Conservation (phyloP, 2,888 invertebrate genomes). For the Myopa tessellatipennis region DNA sequence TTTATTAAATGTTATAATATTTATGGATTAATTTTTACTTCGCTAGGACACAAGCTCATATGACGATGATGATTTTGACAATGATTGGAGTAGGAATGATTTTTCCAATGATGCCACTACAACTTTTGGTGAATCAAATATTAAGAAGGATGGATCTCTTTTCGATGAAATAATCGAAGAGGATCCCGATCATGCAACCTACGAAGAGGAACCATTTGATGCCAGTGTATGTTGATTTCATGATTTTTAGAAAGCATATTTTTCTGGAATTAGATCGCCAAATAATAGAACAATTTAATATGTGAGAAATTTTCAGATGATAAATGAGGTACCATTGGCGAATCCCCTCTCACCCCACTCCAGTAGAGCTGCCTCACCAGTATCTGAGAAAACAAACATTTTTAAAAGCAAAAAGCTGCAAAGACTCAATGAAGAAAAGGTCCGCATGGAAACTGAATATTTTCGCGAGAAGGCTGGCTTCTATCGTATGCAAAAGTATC, state of each 20-base stretch:
- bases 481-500: slow-evolving; percentile 60
- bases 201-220: slow-evolving; percentile 50
- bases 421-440: slow-evolving; percentile 52
- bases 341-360: slow-evolving; percentile 51
- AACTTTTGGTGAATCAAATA: slow-evolving; percentile 44
- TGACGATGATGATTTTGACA: slow-evolving; percentile 45
- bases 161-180: slow-evolving; percentile 53
- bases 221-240: slow-evolving; percentile 43
- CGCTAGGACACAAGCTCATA: slow-evolving; percentile 45
- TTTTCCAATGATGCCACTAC: slow-evolving; percentile 39
- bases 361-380: slow-evolving; percentile 43
- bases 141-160: slow-evolving; percentile 49
- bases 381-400: slow-evolving; percentile 6
- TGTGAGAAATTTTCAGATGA: slow-evolving; percentile 31
- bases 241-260: background rate
- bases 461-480: slow-evolving; percentile 59
- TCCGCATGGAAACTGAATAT: slow-evolving; percentile 58
- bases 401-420: slow-evolving; percentile 45
- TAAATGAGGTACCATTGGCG: slow-evolving; percentile 45
- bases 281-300: background rate
- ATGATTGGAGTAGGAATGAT: slow-evolving; percentile 47
- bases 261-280: background rate
- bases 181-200: slow-evolving; percentile 43
- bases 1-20: no score
- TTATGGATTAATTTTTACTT: slow-evolving; percentile 1